Evolutionary conservation across 1,140 invertebrate species (phyloP), one percentile per base, ranked within the genome.

Genomic region (Bathynomus jamesi): DNA sequence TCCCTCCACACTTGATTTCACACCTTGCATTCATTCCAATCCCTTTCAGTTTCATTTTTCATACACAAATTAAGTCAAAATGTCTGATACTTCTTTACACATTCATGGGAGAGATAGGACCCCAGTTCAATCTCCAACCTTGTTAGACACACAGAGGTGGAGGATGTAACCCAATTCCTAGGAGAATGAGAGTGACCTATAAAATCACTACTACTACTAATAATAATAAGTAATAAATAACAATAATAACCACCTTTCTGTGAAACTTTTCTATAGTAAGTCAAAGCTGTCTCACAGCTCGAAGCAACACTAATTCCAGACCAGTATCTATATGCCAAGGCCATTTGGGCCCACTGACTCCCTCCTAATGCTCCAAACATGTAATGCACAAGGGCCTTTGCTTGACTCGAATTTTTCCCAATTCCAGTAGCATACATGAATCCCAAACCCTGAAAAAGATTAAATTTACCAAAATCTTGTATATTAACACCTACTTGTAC

Each of bases 331-430:
- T 93, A 93, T 0, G 90, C 96, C 60, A 99, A 82, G 25, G 93
- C 91, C 95, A 99, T 98, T 83, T 96, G 94, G 10, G 95, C 95
- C 81, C 90, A 89, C 11, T 90, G 88, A 82, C 94, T 93, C 68
- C 92, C 94, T 1, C 92, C 94, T 3, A 97, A 81, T 21, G 96
- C 92, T 30, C 89, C 91, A 80, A 96, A 87, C 7, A 92, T 95
- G 80, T 96, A 95, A 83, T 98, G 93, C 0, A 98, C 85, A 13
- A 99, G 81, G 3, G 96, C 93, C 82, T 90, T 88, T 0, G 91
- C 88, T 82, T 96, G 93, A 75, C 91, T 95, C 1, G 93, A 90
- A 79, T 93, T 91, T 0, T 93, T 88, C 32, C 83, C 84, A 17
- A 96, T 86, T 8, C 96, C 96, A 67, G 90, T 89, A 25, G 94